These are phyloP conservation scores for Escarpia spicata DNA, from an alignment of 2,888 invertebrate genomes.

Conservation along the genomic window DNA sequence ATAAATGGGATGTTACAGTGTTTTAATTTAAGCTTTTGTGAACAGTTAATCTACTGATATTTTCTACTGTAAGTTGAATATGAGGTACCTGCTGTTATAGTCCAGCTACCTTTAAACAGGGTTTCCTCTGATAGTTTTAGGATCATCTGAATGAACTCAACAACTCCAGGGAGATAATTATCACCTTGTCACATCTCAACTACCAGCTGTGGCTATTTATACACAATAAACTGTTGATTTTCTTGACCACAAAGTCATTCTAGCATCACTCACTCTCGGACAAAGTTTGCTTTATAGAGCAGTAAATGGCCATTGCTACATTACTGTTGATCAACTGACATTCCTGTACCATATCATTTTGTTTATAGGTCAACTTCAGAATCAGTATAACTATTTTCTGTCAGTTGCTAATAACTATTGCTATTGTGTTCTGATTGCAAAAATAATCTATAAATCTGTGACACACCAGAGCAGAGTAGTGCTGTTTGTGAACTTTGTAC, in stretches of 20 bases:
- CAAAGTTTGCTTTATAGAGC: background rate
- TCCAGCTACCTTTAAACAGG: background rate
- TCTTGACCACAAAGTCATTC: background rate
- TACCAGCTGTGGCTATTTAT: background rate
- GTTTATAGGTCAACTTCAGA: background rate
- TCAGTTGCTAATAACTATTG: background rate
- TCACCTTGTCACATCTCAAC: background rate
- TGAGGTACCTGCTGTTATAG: no score
- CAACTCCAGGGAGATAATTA: background rate
- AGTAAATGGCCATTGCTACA: background rate
- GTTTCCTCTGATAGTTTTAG: background rate
- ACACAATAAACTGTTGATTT: background rate
- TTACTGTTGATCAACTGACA: background rate
- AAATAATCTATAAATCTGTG: background rate
- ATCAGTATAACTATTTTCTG: background rate
- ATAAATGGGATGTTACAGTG: no score
- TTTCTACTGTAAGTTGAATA: no score
- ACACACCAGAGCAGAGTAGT: background rate
- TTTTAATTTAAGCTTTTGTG: no score
- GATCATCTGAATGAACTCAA: background rate
- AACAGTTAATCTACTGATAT: no score
- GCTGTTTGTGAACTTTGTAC: background rate
- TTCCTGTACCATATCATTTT: background rate
- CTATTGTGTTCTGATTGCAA: conserved; percentile 9
- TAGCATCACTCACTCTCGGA: background rate